Conservation (phyloP, 2,113 vertebrate genomes). For the Miniopterus natalensis region DNA sequence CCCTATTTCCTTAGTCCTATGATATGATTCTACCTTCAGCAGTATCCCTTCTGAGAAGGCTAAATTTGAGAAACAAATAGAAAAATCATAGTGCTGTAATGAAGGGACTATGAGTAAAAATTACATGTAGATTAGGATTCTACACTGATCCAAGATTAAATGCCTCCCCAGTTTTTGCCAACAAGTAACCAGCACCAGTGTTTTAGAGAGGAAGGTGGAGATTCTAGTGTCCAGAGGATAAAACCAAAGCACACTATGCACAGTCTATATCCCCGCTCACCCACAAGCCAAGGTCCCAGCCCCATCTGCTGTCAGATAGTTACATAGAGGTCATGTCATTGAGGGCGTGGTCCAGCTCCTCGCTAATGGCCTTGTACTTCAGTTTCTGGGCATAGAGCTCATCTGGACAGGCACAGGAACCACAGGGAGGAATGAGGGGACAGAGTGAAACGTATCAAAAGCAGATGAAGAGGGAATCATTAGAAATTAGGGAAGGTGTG, state of each 20-base stretch:
- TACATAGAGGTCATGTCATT: constrained; percentile 99
- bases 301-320: constrained; percentile 88
- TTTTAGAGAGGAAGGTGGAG: constrained; percentile 56
- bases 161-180: constrained; percentile 63
- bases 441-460: constrained; percentile 68
- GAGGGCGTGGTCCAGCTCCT: constrained; percentile 99
- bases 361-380: constrained; percentile 99
- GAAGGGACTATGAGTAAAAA: constrained; percentile 7
- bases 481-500: constrained; percentile 67
- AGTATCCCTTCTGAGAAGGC: not conserved
- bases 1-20: not conserved
- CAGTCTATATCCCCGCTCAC: constrained; percentile 40
- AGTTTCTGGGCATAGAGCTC: constrained; percentile 99
- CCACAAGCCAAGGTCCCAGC: constrained; percentile 69
- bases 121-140: not conserved
- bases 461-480: constrained; percentile 76
- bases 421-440: constrained; percentile 68
- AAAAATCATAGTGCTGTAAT: not conserved
- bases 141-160: not conserved
- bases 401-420: constrained; percentile 88
- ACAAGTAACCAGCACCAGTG: constrained; percentile 80
- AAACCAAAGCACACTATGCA: constrained; percentile 71
- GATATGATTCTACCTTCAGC: not conserved
- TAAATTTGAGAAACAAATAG: not conserved
- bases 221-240: constrained; percentile 54